Percentiles rank a stretch among this genome's conserved stretches.
Conservation (phyloP, 2,888 invertebrate genomes). For the Lasioglossum malachurum region DNA sequence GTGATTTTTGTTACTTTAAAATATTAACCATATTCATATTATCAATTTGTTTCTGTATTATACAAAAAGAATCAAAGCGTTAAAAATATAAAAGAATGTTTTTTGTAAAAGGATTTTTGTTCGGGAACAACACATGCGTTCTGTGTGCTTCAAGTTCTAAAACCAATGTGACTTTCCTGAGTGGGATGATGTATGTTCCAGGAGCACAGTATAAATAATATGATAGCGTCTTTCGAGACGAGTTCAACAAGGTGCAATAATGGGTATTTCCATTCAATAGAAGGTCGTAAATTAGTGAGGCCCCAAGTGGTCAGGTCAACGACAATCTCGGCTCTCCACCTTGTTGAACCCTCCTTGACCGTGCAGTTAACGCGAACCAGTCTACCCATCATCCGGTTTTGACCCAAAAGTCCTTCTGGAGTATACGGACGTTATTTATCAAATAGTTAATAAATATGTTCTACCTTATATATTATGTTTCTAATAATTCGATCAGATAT, state of each 20-base stretch:
- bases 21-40: background rate
- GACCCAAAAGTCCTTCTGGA: background rate
- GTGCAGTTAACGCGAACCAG: slow-evolving; percentile 5
- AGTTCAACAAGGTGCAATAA: slow-evolving; percentile 3
- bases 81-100: background rate
- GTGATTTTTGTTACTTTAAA: background rate
- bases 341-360: slow-evolving; percentile 4
- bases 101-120: background rate
- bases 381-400: background rate
- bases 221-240: background rate
- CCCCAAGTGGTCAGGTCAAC: slow-evolving; percentile 11
- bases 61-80: background rate
- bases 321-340: slow-evolving; percentile 5
- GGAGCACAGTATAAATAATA: slow-evolving; percentile 2
- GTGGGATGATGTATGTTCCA: background rate
- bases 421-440: background rate
- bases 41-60: background rate
- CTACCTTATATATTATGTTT: background rate
- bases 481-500: background rate
- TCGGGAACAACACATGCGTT: background rate
- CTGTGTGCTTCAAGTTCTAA: background rate
- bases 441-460: background rate
- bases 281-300: slow-evolving; percentile 19
- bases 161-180: background rate
- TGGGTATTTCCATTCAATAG: slow-evolving; percentile 13